Conservation (phyloP, 92 coral and sea anemone species). For the Nematostella vectensis region DNA sequence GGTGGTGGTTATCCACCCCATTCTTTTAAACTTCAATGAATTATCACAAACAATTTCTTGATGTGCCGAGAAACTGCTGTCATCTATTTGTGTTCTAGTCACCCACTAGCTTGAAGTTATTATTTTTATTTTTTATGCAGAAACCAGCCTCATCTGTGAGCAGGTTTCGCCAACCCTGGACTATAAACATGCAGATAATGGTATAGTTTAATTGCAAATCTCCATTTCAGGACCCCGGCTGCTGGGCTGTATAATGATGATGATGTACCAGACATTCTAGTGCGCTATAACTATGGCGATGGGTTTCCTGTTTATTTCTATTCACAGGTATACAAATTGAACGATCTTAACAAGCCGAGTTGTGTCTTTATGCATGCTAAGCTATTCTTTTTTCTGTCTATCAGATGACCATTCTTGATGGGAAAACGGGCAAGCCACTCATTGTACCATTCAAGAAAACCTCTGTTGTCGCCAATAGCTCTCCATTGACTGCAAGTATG, state of each 20-base stretch:
- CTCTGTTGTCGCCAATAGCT: slow-evolving; percentile 83
- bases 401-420: slow-evolving; percentile 88
- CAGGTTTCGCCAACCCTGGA: too few species aligned
- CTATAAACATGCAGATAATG: too few species aligned
- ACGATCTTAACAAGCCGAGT: not conserved
- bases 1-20: too few species aligned
- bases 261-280: slow-evolving; percentile 77
- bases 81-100: too few species aligned
- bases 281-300: slow-evolving; percentile 77
- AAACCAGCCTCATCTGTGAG: too few species aligned
- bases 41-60: too few species aligned
- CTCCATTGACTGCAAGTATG: slow-evolving; percentile 90
- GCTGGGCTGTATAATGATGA: slow-evolving; percentile 89
- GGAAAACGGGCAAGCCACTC: slow-evolving; percentile 79
- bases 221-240: slow-evolving; percentile 65
- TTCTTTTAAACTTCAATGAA: too few species aligned
- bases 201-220: too few species aligned
- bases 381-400: slow-evolving; percentile 1
- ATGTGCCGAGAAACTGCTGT: too few species aligned
- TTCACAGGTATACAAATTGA: slow-evolving; percentile 45
- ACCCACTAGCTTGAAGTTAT: too few species aligned
- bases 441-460: slow-evolving; percentile 56
- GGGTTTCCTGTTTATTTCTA: slow-evolving; percentile 90
- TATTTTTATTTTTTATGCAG: too few species aligned
- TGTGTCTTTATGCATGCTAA: not conserved